phyloP scores from a whole-genome alignment of 1,140 invertebrate genomes.

The Caerostris darwini region DNA sequence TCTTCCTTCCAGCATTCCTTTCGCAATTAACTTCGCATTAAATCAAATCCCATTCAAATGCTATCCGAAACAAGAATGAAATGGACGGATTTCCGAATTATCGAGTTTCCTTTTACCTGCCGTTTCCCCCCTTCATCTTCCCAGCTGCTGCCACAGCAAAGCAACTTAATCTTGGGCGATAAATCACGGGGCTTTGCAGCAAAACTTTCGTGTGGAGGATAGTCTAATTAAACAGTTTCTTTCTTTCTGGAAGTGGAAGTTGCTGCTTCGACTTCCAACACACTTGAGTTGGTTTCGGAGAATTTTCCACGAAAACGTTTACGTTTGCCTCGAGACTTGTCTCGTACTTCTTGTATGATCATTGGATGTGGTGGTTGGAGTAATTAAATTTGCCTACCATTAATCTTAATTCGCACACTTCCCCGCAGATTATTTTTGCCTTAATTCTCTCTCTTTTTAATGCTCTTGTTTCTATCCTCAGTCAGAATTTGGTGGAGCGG shows the following conservation, averaged over 20 bases:
- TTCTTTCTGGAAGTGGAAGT: not conserved
- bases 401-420: conserved; percentile 39
- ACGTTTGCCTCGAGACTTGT: conserved; percentile 15
- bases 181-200: conserved; percentile 17
- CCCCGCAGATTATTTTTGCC: conserved; percentile 25
- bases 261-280: not conserved
- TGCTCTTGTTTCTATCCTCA: not conserved
- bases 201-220: conserved; percentile 12
- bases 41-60: conserved; percentile 46
- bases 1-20: not conserved
- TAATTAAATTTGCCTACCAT: conserved; percentile 35
- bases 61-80: conserved; percentile 53
- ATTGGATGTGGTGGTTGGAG: not conserved
- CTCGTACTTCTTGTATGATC: too few species aligned
- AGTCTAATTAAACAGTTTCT: conserved; percentile 55
- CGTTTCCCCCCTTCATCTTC: not conserved
- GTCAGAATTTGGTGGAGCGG: not conserved
- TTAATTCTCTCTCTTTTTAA: not conserved
- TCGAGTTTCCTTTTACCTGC: conserved; percentile 38
- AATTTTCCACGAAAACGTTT: conserved; percentile 43
- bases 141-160: conserved; percentile 25
- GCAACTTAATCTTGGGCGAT: conserved; percentile 41
- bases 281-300: not conserved
- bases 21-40: conserved; percentile 51
- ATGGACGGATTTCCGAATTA: conserved; percentile 51